Conservation (phyloP, 2,113 vertebrate species). For the Apus apus region DNA sequence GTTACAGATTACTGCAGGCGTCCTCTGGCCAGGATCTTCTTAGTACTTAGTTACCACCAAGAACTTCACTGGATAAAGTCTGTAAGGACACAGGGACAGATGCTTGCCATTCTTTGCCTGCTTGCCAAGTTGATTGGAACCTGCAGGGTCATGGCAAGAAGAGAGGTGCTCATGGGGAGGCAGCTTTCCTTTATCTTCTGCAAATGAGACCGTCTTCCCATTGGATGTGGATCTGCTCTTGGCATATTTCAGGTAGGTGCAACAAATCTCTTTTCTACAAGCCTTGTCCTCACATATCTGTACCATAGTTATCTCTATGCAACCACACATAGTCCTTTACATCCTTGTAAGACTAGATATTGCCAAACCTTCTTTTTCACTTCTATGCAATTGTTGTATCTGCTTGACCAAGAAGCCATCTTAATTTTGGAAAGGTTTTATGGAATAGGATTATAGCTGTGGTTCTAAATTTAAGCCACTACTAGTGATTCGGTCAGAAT, state of each 20-base stretch:
- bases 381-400: neutral
- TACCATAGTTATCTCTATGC: neutral
- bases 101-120: neutral
- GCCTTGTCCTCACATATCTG: neutral
- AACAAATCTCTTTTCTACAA: neutral
- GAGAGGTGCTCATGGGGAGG: neutral
- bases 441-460: neutral
- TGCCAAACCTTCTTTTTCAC: neutral
- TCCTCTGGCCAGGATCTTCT: neutral
- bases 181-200: neutral
- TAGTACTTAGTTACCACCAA: neutral
- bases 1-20: neutral
- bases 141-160: neutral
- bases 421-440: conserved; percentile 13
- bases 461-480: conserved; percentile 70
- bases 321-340: neutral
- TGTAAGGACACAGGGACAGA: neutral
- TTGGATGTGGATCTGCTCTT: neutral
- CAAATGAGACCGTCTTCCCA: neutral
- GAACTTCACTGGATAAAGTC: neutral
- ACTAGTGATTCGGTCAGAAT: conserved; percentile 66
- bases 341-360: neutral
- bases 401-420: neutral
- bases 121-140: neutral
- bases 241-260: neutral